Base-by-base conservation (phyloP, 2,797 vertebrate genomes). In the Mormyrops boulengeri region DNA sequence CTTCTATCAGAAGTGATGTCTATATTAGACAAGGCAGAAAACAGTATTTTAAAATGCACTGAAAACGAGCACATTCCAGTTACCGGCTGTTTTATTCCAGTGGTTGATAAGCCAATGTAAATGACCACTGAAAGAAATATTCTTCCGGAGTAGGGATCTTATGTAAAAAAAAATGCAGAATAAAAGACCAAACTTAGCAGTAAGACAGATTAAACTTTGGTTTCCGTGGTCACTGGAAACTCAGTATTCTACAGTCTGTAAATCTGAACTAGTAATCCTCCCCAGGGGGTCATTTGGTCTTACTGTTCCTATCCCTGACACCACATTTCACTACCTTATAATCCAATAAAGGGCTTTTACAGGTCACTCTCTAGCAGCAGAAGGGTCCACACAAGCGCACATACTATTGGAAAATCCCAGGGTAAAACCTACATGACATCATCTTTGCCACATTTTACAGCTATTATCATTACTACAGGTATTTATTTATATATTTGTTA, bases 281-380 rank as follows among this genome's bases (percentile, higher is more conserved):
- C 26, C 41, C 62, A 77, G 57, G 26, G 26, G 50, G 69, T 30
- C 73, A 55, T 34, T 30, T 82, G 44, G 47, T 55, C 50, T 90
- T 88, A 88, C 57, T 41, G 62, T 88, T 57, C 82, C 53, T 53
- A 85, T n/a, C 19, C 73, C 26, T 44, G 47, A 34, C 77, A 22
- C 53, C 77, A 50, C 49, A 57, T 69, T 85, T 88, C n/a, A 22
- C 77, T 47, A 60, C 87, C 47, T 47, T 44, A 88, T 57, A 90
- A 90, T 90, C 89, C 89, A 90, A 88, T 90, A 90, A 90, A 90
- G 87, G 80, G 55, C n/a, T 90, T 62, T 77, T 47, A 11, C 19
- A 53, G 50, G 22, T 26, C 22, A 26, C 34, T 34, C 53, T n/a
- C 52, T 53, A 34, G 7, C 85, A 55, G 50, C 22, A 52, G 85